Conservation (phyloP, 2,888 invertebrate species). For the Folsomia candida region DNA sequence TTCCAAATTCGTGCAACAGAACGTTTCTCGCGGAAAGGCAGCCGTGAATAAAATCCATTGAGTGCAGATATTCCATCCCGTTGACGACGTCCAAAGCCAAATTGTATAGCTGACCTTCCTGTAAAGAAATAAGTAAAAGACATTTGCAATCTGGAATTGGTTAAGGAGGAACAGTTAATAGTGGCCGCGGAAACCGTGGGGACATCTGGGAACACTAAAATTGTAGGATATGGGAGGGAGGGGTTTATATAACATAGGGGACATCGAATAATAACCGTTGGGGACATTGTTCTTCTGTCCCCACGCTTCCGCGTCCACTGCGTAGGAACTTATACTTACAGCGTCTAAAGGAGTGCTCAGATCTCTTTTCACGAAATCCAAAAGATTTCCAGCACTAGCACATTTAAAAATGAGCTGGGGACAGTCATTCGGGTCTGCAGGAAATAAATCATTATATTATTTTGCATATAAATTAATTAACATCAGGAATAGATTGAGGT, state of each 20-base stretch:
- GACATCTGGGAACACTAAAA: too few species aligned
- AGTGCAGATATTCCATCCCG: slow-evolving; percentile 37
- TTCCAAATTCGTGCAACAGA: slow-evolving; percentile 20
- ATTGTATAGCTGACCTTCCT: too few species aligned
- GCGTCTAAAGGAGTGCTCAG: not conserved
- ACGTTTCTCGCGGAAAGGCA: slow-evolving; percentile 38
- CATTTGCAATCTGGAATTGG: slow-evolving; percentile 23
- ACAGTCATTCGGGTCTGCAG: not conserved
- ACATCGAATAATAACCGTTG: too few species aligned
- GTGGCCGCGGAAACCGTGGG: too few species aligned
- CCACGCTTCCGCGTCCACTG: too few species aligned
- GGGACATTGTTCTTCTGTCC: too few species aligned
- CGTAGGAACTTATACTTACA: not conserved
- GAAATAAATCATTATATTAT: not conserved
- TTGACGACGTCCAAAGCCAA: slow-evolving; percentile 26
- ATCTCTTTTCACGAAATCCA: not conserved
- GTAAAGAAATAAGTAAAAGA: too few species aligned
- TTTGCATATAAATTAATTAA: not conserved
- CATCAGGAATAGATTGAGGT: not conserved
- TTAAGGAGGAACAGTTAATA: not conserved
- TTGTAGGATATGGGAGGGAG: too few species aligned
- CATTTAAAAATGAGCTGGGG: slow-evolving; percentile 11
- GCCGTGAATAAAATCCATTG: slow-evolving; percentile 30
- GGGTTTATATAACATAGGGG: too few species aligned
- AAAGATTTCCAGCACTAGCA: slow-evolving; percentile 1